A percentile compares a stretch with the other conserved stretches of the same genome.
These are phyloP conservation scores for Enteromius radiatus DNA, from an alignment of 2,797 vertebrate species.

Conservation along the genomic window DNA sequence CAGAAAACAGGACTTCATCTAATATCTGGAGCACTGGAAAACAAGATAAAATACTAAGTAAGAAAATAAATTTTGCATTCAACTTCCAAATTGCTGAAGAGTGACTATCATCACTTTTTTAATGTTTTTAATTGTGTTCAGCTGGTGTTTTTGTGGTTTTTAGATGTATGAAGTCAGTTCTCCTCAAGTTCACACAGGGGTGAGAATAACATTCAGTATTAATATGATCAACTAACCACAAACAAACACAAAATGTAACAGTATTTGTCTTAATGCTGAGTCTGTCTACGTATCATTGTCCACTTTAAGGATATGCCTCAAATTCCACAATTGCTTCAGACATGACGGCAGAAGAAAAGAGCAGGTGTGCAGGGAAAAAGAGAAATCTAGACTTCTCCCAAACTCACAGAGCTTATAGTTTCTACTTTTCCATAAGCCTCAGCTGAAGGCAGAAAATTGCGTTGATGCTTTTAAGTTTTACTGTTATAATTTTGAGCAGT, in stretches of 20 bases:
- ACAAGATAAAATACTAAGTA: neutral
- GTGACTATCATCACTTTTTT: neutral
- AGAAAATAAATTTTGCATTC: neutral
- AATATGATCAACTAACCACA: neutral
- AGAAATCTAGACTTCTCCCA: conserved; percentile 80
- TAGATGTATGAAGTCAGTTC: neutral
- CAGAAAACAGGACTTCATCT: neutral
- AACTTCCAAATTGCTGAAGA: neutral
- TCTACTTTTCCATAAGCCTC: conserved; percentile 81
- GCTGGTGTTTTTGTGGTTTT: neutral
- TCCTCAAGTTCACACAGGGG: neutral
- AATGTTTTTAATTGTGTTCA: neutral
- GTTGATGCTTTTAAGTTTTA: conserved; percentile 60
- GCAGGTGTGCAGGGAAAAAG: conserved; percentile 58
- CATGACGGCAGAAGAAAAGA: neutral
- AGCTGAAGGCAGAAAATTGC: conserved; percentile 66
- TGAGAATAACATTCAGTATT: too few relatives aligned
- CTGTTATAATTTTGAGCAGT: conserved; percentile 44
- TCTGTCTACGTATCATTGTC: neutral
- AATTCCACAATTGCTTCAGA: conserved; percentile 2
- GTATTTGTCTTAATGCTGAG: neutral
- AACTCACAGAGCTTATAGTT: conserved; percentile 78
- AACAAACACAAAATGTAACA: neutral
- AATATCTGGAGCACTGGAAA: neutral
- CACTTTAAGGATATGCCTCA: neutral